Base-by-base conservation (phyloP, 2,888 invertebrate species). In the Tridacna crocea region DNA sequence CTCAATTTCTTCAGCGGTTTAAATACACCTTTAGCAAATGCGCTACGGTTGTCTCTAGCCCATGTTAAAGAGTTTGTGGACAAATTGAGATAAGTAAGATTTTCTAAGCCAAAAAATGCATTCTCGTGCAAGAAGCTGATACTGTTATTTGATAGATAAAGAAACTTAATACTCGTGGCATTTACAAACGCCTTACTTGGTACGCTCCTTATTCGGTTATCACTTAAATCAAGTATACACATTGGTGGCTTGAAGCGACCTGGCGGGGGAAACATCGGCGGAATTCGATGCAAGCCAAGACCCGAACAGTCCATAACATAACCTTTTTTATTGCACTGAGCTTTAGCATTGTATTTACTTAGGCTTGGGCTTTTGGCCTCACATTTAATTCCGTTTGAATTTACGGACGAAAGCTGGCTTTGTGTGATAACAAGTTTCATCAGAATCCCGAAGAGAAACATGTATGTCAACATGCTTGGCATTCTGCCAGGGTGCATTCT, bases 171-270 rank as follows among this genome's bases (percentile, higher is more conserved):
- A 27, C 48, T 26, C 36, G 61, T n/a, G 3, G 22, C 65, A 36
- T 72, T 24, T 27, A 15, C 12, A 26, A 78, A 78, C 11, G 72
- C 11, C 15, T 72, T 22, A 15, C 24, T 48, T 48, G 12, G 11
- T 1, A 78, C n/a, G 17, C 0, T 46, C n/a, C 10, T 17, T 4
- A 78, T 47, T 0, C 15, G 0, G n/a, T 78, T 78, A 27, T 19
- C 8, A 19, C 65, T 72, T 15, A 78, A 46, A 27, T 78, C 65
- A 10, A 78, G 60, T 26, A 77, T 11, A n/a, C 77, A 77, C 36
- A 77, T 58, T 1, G 60, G 60, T 46, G 6, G 27, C 13, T 24
- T 22, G 15, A 55, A n/a, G 8, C 58, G 10, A 15, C 22, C 13
- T 4, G 74, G 74, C 46, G 27, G 0, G 15, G 66, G 76, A 68